Evolutionary conservation across 2,113 vertebrate genomes (phyloP).

Genomic region (Nesoenas mayeri): DNA sequence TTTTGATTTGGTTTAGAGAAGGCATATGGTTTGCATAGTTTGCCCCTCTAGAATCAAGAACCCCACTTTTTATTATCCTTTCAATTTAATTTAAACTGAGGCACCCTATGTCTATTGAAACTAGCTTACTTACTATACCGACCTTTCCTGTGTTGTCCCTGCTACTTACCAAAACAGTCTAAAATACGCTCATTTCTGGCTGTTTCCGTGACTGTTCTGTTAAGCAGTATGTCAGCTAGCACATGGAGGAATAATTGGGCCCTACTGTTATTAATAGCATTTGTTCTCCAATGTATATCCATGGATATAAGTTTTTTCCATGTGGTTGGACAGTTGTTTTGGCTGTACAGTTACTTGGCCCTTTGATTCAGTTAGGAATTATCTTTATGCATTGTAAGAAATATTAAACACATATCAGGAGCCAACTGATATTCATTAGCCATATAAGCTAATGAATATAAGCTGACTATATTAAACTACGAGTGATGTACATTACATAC

Average conservation of each 20-base stretch:
- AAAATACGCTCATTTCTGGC: conserved; percentile 47
- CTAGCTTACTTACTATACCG: not conserved
- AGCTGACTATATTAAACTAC: conserved; percentile 30
- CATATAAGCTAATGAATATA: not conserved
- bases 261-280: conserved; percentile 57
- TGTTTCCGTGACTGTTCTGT: conserved; percentile 23
- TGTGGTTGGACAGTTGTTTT: conserved; percentile 61
- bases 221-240: conserved; percentile 46
- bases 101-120: not conserved
- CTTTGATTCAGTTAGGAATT: conserved; percentile 65
- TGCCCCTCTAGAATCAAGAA: not conserved
- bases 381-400: conserved; percentile 59
- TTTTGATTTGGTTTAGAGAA: not conserved
- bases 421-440: conserved; percentile 66
- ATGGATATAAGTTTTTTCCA: conserved; percentile 55
- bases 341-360: conserved; percentile 61
- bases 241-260: conserved; percentile 45
- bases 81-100: not conserved
- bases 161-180: not conserved
- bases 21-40: not conserved
- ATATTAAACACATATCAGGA: conserved; percentile 24
- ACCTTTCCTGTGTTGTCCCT: not conserved
- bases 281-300: conserved; percentile 37
- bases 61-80: not conserved
- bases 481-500: conserved; percentile 49